Evolutionary conservation across 2,888 invertebrate species (phyloP).

Genomic region (Drosophila demipolita): DNA sequence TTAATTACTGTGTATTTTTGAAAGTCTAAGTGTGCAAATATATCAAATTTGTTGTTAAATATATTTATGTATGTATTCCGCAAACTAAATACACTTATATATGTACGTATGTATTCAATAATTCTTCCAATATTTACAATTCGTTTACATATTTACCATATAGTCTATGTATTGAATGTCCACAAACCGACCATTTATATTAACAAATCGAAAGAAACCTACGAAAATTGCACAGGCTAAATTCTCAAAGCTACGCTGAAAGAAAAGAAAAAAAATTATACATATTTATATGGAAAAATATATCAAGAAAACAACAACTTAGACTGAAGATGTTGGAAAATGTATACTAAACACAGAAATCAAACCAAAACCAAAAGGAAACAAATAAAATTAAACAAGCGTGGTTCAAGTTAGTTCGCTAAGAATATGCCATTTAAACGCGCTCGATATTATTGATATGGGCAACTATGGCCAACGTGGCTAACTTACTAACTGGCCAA

Average conservation of each 20-base stretch:
- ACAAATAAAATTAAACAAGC: conserved; percentile 39
- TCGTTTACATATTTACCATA: conserved; percentile 64
- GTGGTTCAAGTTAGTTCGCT: conserved; percentile 56
- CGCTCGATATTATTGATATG: conserved; percentile 35
- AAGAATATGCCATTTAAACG: conserved; percentile 31
- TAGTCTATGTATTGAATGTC: conserved; percentile 55
- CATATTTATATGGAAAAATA: conserved; percentile 6
- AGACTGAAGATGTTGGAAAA: conserved; percentile 67
- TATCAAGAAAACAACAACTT: conserved; percentile 67
- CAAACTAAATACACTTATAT: conserved; percentile 4
- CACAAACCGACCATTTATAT: conserved; percentile 3
- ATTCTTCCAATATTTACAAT: conserved; percentile 62
- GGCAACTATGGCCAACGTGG: background rate
- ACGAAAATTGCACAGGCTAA: conserved; percentile 23
- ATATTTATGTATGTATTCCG: conserved; percentile 32
- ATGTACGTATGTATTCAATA: conserved; percentile 38
- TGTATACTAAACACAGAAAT: conserved; percentile 14
- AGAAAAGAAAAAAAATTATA: conserved; percentile 8
- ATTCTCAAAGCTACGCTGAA: conserved; percentile 25
- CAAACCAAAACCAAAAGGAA: conserved; percentile 27
- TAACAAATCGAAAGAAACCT: conserved; percentile 17
- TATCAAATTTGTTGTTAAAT: conserved; percentile 61
- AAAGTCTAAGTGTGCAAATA: conserved; percentile 36
- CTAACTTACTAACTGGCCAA: background rate
- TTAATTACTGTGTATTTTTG: conserved; percentile 8